Evolutionary conservation across 2,888 invertebrate species (phyloP).

Genomic region (Pseudococcus viburni): DNA sequence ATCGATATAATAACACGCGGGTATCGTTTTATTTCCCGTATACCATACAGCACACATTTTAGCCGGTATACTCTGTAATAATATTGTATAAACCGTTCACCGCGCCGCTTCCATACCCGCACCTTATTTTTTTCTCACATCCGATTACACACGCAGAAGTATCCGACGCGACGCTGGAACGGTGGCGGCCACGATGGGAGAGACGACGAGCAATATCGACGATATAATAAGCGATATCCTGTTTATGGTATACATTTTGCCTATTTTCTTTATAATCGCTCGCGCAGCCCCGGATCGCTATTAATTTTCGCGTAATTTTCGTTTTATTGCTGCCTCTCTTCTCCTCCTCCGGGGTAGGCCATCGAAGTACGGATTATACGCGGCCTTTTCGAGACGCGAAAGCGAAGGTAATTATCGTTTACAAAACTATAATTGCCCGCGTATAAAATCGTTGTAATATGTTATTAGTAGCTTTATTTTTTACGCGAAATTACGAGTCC

Average conservation of each 20-base stretch:
- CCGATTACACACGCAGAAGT: neutral
- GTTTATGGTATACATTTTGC: conserved; percentile 1
- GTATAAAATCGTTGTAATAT: too few relatives aligned
- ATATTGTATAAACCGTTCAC: neutral
- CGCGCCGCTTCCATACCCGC: neutral
- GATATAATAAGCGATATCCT: conserved; percentile 11
- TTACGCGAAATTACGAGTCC: too few relatives aligned
- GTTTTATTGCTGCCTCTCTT: neutral
- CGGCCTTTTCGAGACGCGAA: neutral
- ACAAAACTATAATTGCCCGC: too few relatives aligned
- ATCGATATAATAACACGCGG: conserved; percentile 36
- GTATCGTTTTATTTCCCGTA: conserved; percentile 30
- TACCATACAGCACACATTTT: neutral
- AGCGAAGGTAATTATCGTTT: too few relatives aligned
- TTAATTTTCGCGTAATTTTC: conserved; percentile 5
- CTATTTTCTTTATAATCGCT: neutral
- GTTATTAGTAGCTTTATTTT: too few relatives aligned
- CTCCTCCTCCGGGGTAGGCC: neutral
- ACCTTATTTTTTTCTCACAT: conserved; percentile 3
- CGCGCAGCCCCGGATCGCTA: neutral
- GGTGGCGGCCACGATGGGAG: neutral
- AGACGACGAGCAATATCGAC: neutral
- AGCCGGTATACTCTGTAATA: neutral
- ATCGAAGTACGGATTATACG: neutral
- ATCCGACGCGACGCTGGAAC: too few relatives aligned